These are phyloP conservation scores for Lampris incognitus DNA, from an alignment of 2,113 vertebrate species.

Conservation along the genomic window DNA sequence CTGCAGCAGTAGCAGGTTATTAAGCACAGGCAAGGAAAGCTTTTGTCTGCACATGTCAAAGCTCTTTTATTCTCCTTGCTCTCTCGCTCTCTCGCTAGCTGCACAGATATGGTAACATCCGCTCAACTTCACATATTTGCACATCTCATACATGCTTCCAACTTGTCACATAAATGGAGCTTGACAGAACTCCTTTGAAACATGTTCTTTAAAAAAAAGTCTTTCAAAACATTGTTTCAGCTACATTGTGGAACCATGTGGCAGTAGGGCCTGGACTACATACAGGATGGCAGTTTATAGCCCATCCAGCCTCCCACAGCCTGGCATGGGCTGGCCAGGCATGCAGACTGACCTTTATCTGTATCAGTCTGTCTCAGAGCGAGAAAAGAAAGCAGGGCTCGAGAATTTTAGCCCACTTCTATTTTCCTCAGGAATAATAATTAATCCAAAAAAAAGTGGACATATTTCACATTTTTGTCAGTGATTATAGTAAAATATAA, in stretches of 20 bases:
- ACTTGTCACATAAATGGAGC: conserved; percentile 12
- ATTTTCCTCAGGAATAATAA: conserved; percentile 17
- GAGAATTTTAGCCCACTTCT: conserved; percentile 19
- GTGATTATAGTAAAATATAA: not conserved
- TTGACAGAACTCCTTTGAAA: not conserved
- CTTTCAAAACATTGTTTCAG: not conserved
- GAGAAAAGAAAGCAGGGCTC: conserved; percentile 35
- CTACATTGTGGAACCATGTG: conserved; percentile 46
- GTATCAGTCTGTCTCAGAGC: conserved; percentile 56
- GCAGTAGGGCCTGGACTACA: conserved; percentile 49
- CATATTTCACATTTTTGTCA: not conserved
- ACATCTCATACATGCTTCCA: not conserved
- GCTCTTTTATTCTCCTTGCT: not conserved
- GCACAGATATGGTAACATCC: too few species aligned
- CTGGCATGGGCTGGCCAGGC: conserved; percentile 53
- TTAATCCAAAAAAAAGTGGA: conserved; percentile 7
- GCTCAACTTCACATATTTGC: too few species aligned
- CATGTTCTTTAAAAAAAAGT: not conserved
- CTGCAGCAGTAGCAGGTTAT: too few species aligned
- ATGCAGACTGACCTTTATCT: conserved; percentile 67
- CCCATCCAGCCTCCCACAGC: conserved; percentile 72
- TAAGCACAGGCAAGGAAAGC: too few species aligned
- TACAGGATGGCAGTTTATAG: conserved; percentile 15
- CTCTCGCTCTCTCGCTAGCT: too few species aligned
- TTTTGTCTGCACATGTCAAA: too few species aligned